A percentile compares a stretch with the other conserved stretches of the same genome.
Evolutionary conservation across 2,113 vertebrate genomes (phyloP).

Genomic region (Phrynosoma platyrhinos): DNA sequence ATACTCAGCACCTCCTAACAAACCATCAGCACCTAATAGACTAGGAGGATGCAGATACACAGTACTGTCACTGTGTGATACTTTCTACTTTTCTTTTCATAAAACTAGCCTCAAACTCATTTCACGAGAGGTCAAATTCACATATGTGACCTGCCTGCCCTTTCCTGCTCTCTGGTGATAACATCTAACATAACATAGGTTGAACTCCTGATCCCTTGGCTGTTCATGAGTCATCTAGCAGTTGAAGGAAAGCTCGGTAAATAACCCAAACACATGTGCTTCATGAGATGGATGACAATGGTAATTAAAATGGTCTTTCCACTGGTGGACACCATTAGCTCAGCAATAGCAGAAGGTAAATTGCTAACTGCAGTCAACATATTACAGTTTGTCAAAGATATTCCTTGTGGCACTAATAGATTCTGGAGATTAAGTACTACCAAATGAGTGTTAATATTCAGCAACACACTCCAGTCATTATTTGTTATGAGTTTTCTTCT

Average conservation of each 20-base stretch:
- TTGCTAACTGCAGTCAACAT: slow-evolving; percentile 65
- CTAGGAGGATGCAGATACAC: slow-evolving; percentile 3
- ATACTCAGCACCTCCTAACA: slow-evolving; percentile 34
- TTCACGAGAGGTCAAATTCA: slow-evolving; percentile 48
- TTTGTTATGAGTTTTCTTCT: slow-evolving; percentile 70
- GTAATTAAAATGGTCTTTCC: slow-evolving; percentile 72
- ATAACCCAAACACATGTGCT: slow-evolving; percentile 40
- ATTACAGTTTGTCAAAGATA: slow-evolving; percentile 72
- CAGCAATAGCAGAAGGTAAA: slow-evolving; percentile 65
- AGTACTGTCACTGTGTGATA: background rate
- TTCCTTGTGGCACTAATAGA: slow-evolving; percentile 77
- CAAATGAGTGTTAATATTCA: slow-evolving; percentile 77
- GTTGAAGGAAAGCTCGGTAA: slow-evolving; percentile 57
- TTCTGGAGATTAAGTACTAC: slow-evolving; percentile 75
- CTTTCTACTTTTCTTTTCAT: background rate
- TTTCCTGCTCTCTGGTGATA: slow-evolving; percentile 43
- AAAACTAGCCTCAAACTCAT: slow-evolving; percentile 35
- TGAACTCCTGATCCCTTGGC: slow-evolving; percentile 42
- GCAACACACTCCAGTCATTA: slow-evolving; percentile 64
- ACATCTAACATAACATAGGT: slow-evolving; percentile 33
- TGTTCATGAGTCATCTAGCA: slow-evolving; percentile 51
- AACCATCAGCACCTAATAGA: slow-evolving; percentile 29
- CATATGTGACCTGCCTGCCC: slow-evolving; percentile 29
- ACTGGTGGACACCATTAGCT: slow-evolving; percentile 56
- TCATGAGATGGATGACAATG: slow-evolving; percentile 65